Evolutionary conservation across 2,113 vertebrate species (phyloP), one percentile per base, ranked within the genome.

Genomic region (Eleginops maclovinus): DNA sequence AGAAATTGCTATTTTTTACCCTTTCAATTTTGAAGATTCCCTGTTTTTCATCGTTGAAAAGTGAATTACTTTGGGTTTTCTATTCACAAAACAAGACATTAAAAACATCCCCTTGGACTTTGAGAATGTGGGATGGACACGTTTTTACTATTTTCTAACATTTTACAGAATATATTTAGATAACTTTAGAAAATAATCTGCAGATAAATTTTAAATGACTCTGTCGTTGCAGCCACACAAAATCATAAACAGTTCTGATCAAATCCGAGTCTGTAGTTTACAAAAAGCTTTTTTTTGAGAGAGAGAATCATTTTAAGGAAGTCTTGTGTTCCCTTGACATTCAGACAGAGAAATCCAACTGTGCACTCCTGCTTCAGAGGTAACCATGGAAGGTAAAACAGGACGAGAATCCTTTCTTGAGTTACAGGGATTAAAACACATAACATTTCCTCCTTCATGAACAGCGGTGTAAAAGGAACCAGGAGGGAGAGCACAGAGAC

Each of bases 191-290:
- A 31, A 31, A 31, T 28, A 31, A 31, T 8, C 31, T 36, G 31
- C 31, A 36, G 31, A 36, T 36, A 0, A 8, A 8, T 36, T 36
- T 36, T 36, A 36, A 36, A 36, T 36, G 31, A 36, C 6, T 36
- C 31, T 36, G 31, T 36, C 31, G 31, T 36, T 36, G 31, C 31
- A 36, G 31, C 31, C 31, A 82, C 56, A 86, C 66, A 63, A 22
- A 53, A 40, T n/a, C n/a, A 67, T 60, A 36, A 60, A 74, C 56
- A 31, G 3, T 54, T 51, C 75, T 51, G 49, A 84, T 85, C 79
- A 83, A 88, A 89, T 84, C 85, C 5, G 14, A 78, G 75, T 90
- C 77, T 85, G 28, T 49, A 44, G 36, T 77, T 83, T 80, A 83
- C 51, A 87, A 87, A 90, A 88, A 63, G 72, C 49, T 7, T 50